Conservation (phyloP, 37 sponge, comb jelly and placozoan species). For the Oopsacas minuta region DNA sequence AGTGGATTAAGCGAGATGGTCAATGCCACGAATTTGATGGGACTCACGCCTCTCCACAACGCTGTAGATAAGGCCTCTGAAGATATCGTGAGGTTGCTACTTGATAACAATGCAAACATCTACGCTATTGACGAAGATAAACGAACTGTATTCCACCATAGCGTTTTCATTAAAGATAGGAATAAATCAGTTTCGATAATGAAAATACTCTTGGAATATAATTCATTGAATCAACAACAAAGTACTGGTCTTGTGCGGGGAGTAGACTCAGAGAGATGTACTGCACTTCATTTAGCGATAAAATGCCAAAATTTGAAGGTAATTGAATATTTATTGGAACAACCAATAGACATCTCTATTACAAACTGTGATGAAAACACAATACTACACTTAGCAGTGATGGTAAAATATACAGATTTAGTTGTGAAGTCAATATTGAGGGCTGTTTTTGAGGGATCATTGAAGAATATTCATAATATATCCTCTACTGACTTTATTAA, state of each 20-base stretch:
- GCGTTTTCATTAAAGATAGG: not conserved
- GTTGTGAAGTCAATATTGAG: not conserved
- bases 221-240: not conserved
- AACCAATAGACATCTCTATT: no score
- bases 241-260: not conserved
- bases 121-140: not conserved
- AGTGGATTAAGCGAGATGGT: not conserved
- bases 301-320: not conserved
- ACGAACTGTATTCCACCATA: not conserved
- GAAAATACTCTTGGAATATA: not conserved
- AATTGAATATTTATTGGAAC: not conserved
- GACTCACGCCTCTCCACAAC: not conserved
- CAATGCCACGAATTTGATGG: not conserved
- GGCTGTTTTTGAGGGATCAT: not conserved
- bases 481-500: not conserved
- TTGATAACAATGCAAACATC: not conserved
- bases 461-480: not conserved
- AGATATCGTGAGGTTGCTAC: not conserved
- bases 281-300: not conserved
- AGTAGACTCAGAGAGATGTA: not conserved
- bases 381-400: not conserved
- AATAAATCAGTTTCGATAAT: not conserved
- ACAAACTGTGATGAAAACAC: not conserved
- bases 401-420: not conserved
- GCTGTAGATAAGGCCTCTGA: not conserved